These are phyloP conservation scores for Zhengitettix transpicula DNA, from an alignment of 2,888 invertebrate species.

Conservation along the genomic window DNA sequence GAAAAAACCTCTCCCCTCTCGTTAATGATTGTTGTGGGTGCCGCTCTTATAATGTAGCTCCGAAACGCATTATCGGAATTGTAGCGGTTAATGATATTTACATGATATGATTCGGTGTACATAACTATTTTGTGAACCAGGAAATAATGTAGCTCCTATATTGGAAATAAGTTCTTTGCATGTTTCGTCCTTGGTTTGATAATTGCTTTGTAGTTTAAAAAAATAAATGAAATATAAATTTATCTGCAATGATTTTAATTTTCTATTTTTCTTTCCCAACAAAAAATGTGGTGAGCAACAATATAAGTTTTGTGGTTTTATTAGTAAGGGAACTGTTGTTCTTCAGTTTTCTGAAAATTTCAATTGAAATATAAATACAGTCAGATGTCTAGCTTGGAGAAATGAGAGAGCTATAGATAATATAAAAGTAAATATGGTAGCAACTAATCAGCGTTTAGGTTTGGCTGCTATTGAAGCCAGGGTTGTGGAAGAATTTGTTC, in stretches of 20 bases:
- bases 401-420: conserved; percentile 2
- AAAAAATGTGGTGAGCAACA: conserved; percentile 3
- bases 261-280: conserved; percentile 1
- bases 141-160: conserved; percentile 10
- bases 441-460: conserved; percentile 4
- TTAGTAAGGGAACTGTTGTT: conserved; percentile 6
- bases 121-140: conserved; percentile 13
- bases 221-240: conserved; percentile 10
- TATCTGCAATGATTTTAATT: conserved; percentile 8
- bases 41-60: conserved; percentile 5
- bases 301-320: conserved; percentile 7
- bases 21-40: conserved; percentile 5
- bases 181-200: conserved; percentile 14
- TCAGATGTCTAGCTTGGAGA: conserved; percentile 7
- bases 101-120: conserved; percentile 10
- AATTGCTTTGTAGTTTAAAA: conserved; percentile 13
- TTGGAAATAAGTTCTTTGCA: conserved; percentile 13
- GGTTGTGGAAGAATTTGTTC: conserved; percentile 16
- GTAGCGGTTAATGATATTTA: conserved; percentile 9
- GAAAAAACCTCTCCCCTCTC: conserved; percentile 2
- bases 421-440: neutral
- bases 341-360: conserved; percentile 4
- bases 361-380: conserved; percentile 1
- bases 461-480: conserved; percentile 6
- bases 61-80: conserved; percentile 6